phyloP scores from a whole-genome alignment of 2,113 vertebrate species.

The Cyprinodon variegatus region DNA sequence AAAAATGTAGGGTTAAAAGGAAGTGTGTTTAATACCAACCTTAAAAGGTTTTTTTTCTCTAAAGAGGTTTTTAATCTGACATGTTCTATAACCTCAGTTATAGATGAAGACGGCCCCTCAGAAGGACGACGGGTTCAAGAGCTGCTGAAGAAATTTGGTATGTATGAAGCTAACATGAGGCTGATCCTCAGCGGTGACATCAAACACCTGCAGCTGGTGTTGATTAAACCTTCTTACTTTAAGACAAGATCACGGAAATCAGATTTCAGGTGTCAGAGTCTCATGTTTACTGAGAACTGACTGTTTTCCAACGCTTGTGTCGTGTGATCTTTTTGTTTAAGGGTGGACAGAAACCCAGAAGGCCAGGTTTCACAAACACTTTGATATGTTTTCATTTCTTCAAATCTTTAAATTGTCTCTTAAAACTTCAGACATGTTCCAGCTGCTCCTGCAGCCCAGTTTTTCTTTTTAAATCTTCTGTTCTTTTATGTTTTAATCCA shows the following conservation, averaged over 20 bases:
- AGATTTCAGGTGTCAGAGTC: not conserved
- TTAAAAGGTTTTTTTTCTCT: not conserved
- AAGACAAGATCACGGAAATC: not conserved
- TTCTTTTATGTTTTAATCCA: too few species aligned
- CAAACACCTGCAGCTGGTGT: not conserved
- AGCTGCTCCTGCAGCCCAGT: too few species aligned
- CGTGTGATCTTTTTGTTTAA: too few species aligned
- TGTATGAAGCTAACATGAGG: not conserved
- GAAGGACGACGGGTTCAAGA: not conserved
- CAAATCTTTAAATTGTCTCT: not conserved
- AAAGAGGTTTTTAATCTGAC: not conserved
- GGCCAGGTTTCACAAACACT: too few species aligned
- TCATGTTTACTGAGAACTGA: not conserved
- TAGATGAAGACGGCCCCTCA: not conserved
- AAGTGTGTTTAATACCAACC: not conserved
- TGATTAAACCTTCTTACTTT: not conserved
- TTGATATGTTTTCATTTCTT: not conserved
- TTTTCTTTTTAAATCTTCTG: too few species aligned
- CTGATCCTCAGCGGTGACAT: not conserved
- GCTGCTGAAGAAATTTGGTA: slow-evolving; percentile 24
- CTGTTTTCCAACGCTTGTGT: not conserved
- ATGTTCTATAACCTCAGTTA: not conserved
- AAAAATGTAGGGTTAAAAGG: not conserved
- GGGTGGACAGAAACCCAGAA: not conserved
- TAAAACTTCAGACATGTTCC: too few species aligned